Percentiles rank a stretch among this genome's conserved stretches.
Evolutionary conservation across 2,888 invertebrate genomes (phyloP).

Genomic region (Phorcus lineatus): DNA sequence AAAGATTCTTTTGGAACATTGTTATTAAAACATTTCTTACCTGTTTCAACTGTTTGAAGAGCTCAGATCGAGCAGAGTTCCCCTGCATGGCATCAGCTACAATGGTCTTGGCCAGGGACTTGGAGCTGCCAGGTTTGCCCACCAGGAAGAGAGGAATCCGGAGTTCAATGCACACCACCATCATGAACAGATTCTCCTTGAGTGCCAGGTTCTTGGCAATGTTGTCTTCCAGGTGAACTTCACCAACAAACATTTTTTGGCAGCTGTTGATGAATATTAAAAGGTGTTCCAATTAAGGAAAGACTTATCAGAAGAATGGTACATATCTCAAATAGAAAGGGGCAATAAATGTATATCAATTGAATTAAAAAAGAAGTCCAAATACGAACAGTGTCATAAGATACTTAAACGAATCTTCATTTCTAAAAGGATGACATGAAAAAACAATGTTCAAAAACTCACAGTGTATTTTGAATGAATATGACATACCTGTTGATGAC

Average conservation of each 20-base stretch:
- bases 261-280: conserved; percentile 55
- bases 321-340: too few relatives aligned
- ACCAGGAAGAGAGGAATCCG: conserved; percentile 73
- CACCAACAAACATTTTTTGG: conserved; percentile 67
- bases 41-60: conserved; percentile 68
- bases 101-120: conserved; percentile 73
- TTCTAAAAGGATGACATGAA: too few relatives aligned
- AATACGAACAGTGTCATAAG: too few relatives aligned
- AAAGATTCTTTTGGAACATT: not conserved
- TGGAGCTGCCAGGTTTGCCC: conserved; percentile 74
- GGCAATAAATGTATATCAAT: too few relatives aligned
- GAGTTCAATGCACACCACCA: conserved; percentile 73
- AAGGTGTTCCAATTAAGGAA: too few relatives aligned
- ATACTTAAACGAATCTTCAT: too few relatives aligned
- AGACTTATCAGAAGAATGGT: too few relatives aligned
- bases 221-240: conserved; percentile 60
- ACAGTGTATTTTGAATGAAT: too few relatives aligned
- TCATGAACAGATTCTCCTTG: conserved; percentile 74
- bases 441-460: too few relatives aligned
- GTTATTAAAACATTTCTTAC: conserved; percentile 38
- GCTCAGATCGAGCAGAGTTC: conserved; percentile 55
- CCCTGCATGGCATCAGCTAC: conserved; percentile 73
- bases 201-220: conserved; percentile 71
- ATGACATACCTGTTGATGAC: conserved; percentile 33
- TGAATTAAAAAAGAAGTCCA: too few relatives aligned